Evolutionary conservation across 2,113 vertebrate species (phyloP).

Genomic region (Brachyistius frenatus): DNA sequence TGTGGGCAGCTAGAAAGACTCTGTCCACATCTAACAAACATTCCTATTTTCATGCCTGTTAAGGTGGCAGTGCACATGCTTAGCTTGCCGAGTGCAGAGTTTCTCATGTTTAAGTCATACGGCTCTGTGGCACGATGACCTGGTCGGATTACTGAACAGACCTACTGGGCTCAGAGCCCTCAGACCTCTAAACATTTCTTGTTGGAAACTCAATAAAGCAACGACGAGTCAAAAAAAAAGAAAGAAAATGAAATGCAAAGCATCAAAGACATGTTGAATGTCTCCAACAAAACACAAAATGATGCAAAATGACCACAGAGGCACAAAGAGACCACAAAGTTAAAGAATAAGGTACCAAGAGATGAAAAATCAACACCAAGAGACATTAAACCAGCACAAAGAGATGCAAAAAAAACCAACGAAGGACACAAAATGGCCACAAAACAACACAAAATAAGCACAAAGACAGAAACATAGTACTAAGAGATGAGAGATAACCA

Average conservation of each 20-base stretch:
- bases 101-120: slow-evolving; percentile 22
- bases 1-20: slow-evolving; percentile 64
- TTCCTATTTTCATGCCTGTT: slow-evolving; percentile 38
- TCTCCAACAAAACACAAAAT: background rate
- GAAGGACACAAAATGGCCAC: background rate
- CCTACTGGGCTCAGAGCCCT: background rate
- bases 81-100: slow-evolving; percentile 10
- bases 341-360: no score
- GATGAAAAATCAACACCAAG: no score
- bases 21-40: slow-evolving; percentile 60
- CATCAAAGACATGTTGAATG: no score
- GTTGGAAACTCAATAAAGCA: background rate
- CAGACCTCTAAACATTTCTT: background rate
- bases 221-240: background rate
- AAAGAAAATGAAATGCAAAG: no score
- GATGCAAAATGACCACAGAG: background rate
- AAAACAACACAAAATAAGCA: background rate
- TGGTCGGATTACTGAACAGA: slow-evolving; percentile 11
- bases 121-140: slow-evolving; percentile 13
- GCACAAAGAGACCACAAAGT: background rate
- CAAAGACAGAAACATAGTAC: no score
- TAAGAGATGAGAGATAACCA: no score
- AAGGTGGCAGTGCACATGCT: slow-evolving; percentile 43
- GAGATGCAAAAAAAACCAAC: no score
- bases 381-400: no score